Percentiles rank a stretch among this genome's conserved stretches.
Evolutionary conservation across 92 coral and sea anemone species (phyloP).

Genomic region (Heliopora coerulea): DNA sequence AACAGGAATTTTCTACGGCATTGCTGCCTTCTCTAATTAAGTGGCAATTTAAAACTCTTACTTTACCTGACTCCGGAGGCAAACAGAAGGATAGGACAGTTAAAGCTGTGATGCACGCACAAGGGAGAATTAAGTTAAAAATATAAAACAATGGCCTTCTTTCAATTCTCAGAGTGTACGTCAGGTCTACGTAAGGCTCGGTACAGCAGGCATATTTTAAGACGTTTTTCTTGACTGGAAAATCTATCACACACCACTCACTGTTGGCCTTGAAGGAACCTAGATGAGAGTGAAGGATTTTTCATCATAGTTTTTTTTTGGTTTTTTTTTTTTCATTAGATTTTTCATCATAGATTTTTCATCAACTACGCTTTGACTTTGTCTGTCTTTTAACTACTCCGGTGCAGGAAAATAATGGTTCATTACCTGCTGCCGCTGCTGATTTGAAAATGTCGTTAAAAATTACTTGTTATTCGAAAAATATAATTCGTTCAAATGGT

Average conservation of each 20-base stretch:
- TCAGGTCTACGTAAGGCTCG: slow-evolving; percentile 51
- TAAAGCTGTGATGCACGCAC: slow-evolving; percentile 44
- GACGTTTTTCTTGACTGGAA: slow-evolving; percentile 47
- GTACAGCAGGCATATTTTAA: slow-evolving; percentile 43
- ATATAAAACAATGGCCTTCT: slow-evolving; percentile 52
- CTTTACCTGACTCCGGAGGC: slow-evolving; percentile 58
- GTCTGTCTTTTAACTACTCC: no score
- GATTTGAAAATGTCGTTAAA: no score
- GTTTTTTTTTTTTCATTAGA: no score
- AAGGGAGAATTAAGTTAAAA: slow-evolving; percentile 51
- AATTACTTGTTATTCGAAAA: no score
- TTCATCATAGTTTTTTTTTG: no score
- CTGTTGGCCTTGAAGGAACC: slow-evolving; percentile 42
- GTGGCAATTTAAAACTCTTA: not conserved
- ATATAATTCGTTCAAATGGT: no score
- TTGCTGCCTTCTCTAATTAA: no score
- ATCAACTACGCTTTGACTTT: no score
- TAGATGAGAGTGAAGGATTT: not conserved
- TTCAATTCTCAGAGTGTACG: slow-evolving; percentile 48
- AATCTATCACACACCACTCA: slow-evolving; percentile 51
- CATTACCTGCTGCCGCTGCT: no score
- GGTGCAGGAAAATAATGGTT: no score
- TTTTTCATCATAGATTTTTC: no score
- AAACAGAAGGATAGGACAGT: slow-evolving; percentile 52
- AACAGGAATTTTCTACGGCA: no score